Base-by-base conservation (phyloP, 2,888 invertebrate species). In the Mechanitis messenoides region DNA sequence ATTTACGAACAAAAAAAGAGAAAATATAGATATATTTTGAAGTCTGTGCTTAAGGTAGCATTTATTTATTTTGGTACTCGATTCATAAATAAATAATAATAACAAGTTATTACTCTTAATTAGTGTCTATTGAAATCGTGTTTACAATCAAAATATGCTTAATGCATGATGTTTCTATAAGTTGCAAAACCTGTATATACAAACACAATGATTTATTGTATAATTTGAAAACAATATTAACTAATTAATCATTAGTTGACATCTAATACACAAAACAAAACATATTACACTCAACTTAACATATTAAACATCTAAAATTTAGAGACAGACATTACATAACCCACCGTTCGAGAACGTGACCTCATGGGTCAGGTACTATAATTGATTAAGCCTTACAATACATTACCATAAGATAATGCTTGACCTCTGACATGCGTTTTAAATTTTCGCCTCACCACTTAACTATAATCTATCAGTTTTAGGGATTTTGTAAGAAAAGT, bases 381-480 rank as follows among this genome's bases (percentile, higher is more conserved):
- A 89, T 89, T 89, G 89, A 89, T 89, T 89, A 86, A 86, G 86
- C 76, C 83, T 80, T 72, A 76, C 84, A 78, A 77, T 83, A 75
- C 88, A 89, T 89, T 89, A 89, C 86, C 89, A 88, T 89, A 87
- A 87, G 88, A 85, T 89, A 88, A 85, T 83, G 86, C 81, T 88
- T 89, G 83, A 87, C 87, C 88, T 79, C 66, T 84, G 87, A 84
- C 87, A 74, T 75, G 58, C 72, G 77, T 86, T 85, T 87, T 84
- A 86, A 87, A 87, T 76, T 84, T 84, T 84, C 82, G 79, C 81
- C 76, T 75, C 75, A 70, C 81, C 79, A 80, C 71, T 77, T 65
- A 42, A 42, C 42, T 55, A 45, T 20, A 50, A 31, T 31, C 28
- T 11, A 50, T 50, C 28, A 2, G 20, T 45, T 56, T 60, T n/a